Evolutionary conservation across 2,888 invertebrate genomes (phyloP).

Genomic region (Theodoxus fluviatilis): DNA sequence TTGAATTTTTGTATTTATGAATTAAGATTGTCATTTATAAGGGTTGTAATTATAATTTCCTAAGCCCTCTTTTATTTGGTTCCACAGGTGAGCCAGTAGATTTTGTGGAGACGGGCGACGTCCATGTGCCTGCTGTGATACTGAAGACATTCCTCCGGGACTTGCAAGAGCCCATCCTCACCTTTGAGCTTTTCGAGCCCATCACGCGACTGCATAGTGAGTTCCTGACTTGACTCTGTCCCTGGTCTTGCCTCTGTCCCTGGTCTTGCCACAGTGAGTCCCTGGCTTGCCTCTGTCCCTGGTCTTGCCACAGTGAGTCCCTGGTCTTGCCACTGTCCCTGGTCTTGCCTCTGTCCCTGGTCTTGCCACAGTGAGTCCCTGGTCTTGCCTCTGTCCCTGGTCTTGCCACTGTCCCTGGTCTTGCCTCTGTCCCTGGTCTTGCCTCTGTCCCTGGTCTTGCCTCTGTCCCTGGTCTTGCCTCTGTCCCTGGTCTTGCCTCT

Average conservation of each 20-base stretch:
- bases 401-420: no score
- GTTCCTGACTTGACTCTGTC: conserved; percentile 46
- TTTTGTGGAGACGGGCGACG: conserved; percentile 74
- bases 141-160: conserved; percentile 92
- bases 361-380: no score
- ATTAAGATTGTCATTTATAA: neutral
- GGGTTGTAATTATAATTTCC: neutral
- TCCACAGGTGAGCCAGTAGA: conserved; percentile 72
- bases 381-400: no score
- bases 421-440: no score
- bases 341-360: no score
- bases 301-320: no score
- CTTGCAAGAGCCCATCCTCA: conserved; percentile 89
- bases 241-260: neutral
- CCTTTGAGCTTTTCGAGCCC: conserved; percentile 91
- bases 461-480: no score
- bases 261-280: neutral
- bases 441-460: no score
- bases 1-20: neutral
- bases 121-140: conserved; percentile 92
- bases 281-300: no score
- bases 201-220: conserved; percentile 88
- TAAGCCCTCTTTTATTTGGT: no score
- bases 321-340: no score
- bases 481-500: no score